Evolutionary conservation across 2,797 vertebrate genomes (phyloP), one percentile per base, ranked within the genome.

Genomic region (Acanthis flammea): DNA sequence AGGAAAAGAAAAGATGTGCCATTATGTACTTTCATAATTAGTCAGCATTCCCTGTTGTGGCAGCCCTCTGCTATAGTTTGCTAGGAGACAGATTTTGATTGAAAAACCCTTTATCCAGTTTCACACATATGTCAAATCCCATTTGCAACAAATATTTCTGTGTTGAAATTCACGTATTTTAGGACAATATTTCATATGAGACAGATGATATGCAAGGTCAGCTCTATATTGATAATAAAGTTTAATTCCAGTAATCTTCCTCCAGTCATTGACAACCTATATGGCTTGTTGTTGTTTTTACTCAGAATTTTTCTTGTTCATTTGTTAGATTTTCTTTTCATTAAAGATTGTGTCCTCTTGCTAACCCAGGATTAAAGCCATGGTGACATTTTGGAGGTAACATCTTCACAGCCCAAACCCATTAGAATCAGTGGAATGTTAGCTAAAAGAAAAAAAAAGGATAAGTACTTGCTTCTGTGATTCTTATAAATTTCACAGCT

Each of bases 401-500:
- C 28, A 10, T 73, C 78, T 90, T 95, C 88, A 39, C 28, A 70
- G 45, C 73, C 37, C 72, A 72, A 86, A 76, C 28, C 53, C 23
- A n/a, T 95, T 90, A 61, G 50, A 94, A 95, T 91, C 68, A 88
- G 78, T 76, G 41, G 23, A 51, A 42, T 16, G 63, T 95, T 42
- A 57, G 24, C 37, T 50, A 68, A 89, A 85, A 92, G 65, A n/a
- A 68, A 80, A 72, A 72, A 88, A 85, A 60, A 58, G 72, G 67
- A 68, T 90, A 91, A 91, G 91, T 97, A 77, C 88, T 96, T 97
- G 86, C 95, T 96, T 96, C 91, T 90, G 75, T 94, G 95, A 76
- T 97, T 93, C 95, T 98, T 97, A 94, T 88, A 98, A 98, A 98
- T 98, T 98, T 98, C 97, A 97, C 95, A 97, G 97, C 96, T 97